These are phyloP conservation scores for Macrosiphum euphorbiae DNA, from an alignment of 2,888 invertebrate species.

Conservation along the genomic window DNA sequence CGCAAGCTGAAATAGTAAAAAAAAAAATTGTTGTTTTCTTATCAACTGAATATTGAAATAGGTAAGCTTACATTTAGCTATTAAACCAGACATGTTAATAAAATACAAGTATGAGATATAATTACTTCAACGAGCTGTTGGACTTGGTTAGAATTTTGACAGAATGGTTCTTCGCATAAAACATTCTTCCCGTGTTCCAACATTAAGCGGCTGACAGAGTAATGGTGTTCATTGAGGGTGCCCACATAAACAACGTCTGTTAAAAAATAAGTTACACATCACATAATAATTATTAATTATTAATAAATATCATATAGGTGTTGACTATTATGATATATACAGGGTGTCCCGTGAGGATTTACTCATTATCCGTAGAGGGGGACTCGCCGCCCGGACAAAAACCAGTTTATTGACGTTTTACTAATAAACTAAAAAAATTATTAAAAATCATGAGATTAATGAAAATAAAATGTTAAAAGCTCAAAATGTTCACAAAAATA, in stretches of 20 bases:
- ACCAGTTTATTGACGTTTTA: no score
- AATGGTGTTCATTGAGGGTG: conserved; percentile 82
- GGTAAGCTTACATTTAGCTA: neutral
- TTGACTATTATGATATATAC: neutral
- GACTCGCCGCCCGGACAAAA: no score
- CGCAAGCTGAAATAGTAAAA: conserved; percentile 72
- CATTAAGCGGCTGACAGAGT: conserved; percentile 79
- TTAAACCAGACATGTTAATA: neutral
- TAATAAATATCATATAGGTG: neutral
- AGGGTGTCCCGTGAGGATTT: no score
- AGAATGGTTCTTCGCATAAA: conserved; percentile 91
- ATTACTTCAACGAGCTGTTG: conserved; percentile 75
- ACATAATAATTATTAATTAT: conserved; percentile 67
- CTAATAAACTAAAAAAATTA: no score
- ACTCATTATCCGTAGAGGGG: no score
- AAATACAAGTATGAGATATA: neutral
- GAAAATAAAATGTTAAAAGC: no score
- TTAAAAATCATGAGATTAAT: no score
- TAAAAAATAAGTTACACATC: neutral
- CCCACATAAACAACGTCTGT: conserved; percentile 91
- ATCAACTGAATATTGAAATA: conserved; percentile 24
- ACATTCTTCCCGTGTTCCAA: conserved; percentile 87
- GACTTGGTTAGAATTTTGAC: conserved; percentile 83
- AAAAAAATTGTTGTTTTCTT: neutral
- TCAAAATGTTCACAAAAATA: no score